Base-by-base conservation (phyloP, 2,797 vertebrate species). In the Galagoides demidoff region DNA sequence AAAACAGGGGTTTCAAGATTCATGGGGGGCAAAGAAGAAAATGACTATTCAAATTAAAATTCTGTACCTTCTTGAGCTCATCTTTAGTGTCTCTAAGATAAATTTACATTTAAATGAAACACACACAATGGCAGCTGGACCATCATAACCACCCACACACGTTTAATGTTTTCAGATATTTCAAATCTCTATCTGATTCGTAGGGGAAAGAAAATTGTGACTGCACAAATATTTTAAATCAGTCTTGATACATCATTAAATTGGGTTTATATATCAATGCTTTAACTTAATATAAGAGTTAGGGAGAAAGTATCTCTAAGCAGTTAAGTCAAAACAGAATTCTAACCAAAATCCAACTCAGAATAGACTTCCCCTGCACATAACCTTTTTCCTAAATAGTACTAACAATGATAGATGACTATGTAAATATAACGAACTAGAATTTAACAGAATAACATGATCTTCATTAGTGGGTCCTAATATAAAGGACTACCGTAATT, bases 81-180 rank as follows among this genome's bases (percentile, higher is more conserved):
- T 95, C 93, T 94, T 97, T 92, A 95, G 43, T 92, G 89, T 93
- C 52, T 84, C 77, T 92, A 74, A 93, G 57, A 96, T 84, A 96
- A 52, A 86, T 0, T 94, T 88, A 93, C 1, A 49, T 64, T 86
- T 98, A 97, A 98, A 97, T 97, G 97, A 96, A 97, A 92, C 90
- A 92, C 76, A 96, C 95, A 96, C 96, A 97, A 92, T 96, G 89
- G 79, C 93, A 97, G 94, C 85, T 92, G 89, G 90, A 93, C 94
- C 76, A 81, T 90, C 93, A 94, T 96, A 97, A 98, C 92, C 70
- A 94, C 83, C 76, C 96, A 70, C 84, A 94, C 66, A 92, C 74
- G 81, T 85, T 59, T 61, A 76, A 83, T 89, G 88, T 95, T 96
- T 91, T 89, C 74, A 85, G 71, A 95, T 66, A 92, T 84, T 84